phyloP scores from a whole-genome alignment of 1,140 invertebrate genomes.

The Sweltsa coloradensis region DNA sequence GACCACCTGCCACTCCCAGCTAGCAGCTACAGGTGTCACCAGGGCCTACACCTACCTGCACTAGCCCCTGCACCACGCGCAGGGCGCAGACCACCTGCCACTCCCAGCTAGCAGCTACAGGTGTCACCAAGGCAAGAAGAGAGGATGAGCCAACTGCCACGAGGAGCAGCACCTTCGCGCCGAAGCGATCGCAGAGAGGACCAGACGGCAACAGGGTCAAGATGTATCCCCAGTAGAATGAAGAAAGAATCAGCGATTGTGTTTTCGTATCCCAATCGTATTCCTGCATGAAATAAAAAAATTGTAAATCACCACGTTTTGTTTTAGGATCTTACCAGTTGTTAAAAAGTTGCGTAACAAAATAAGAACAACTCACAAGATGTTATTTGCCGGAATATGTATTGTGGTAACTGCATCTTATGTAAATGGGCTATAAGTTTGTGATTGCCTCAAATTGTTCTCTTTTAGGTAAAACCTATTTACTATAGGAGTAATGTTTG shows the following conservation, averaged over 20 bases:
- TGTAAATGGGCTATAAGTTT: too few relatives aligned
- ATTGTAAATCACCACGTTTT: too few relatives aligned
- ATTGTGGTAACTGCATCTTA: too few relatives aligned
- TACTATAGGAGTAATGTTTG: too few relatives aligned
- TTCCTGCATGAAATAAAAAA: slow-evolving; percentile 24
- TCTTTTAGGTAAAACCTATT: too few relatives aligned
- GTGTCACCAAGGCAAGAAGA: slow-evolving; percentile 34
- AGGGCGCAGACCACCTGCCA: slow-evolving; percentile 46
- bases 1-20: too few relatives aligned
- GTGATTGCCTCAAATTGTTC: too few relatives aligned
- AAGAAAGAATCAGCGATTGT: slow-evolving; percentile 37
- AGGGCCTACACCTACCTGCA: slow-evolving; percentile 30
- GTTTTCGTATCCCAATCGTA: slow-evolving; percentile 35
- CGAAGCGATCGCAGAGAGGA: slow-evolving; percentile 45
- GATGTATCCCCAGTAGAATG: slow-evolving; percentile 37
- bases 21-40: too few relatives aligned
- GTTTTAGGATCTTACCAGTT: too few relatives aligned
- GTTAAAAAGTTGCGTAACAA: too few relatives aligned
- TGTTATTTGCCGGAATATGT: too few relatives aligned
- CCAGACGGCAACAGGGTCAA: slow-evolving; percentile 51
- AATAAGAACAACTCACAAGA: too few relatives aligned
- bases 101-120: slow-evolving; percentile 32
- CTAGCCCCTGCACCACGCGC: slow-evolving; percentile 59
- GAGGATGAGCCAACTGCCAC: slow-evolving; percentile 36
- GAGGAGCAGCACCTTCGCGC: slow-evolving; percentile 45